A percentile compares a stretch with the other conserved stretches of the same genome.
phyloP scores from a whole-genome alignment of 2,888 invertebrate species.

The Lasioglossum calceatum region DNA sequence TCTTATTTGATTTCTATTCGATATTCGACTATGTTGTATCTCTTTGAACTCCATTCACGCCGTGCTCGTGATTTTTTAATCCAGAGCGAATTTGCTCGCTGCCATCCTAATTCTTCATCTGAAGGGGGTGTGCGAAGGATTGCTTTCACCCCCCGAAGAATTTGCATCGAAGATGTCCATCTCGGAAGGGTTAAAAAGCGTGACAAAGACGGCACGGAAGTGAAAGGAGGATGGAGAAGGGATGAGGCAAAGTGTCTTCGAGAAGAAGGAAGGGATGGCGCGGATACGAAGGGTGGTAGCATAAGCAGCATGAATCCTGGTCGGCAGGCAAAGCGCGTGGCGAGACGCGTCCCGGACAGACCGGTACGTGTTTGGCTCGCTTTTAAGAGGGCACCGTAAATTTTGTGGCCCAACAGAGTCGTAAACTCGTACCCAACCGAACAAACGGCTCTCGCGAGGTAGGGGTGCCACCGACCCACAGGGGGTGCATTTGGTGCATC shows the following conservation, averaged over 20 bases:
- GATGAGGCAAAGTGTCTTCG: neutral
- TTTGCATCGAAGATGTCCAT: neutral
- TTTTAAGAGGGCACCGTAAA: constrained; percentile 76
- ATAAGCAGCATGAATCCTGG: constrained; percentile 25
- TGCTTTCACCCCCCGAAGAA: neutral
- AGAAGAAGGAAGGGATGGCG: neutral
- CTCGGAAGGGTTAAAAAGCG: constrained; percentile 26
- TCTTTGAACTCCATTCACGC: too few species aligned
- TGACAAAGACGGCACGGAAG: neutral
- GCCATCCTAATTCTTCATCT: too few species aligned
- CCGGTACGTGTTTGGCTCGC: constrained; percentile 76
- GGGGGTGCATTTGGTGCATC: constrained; percentile 51
- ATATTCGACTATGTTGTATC: too few species aligned
- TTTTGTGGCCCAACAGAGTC: constrained; percentile 77
- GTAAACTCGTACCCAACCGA: constrained; percentile 62
- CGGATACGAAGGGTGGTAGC: constrained; percentile 6
- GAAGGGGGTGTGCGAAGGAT: neutral
- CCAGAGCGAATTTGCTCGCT: too few species aligned
- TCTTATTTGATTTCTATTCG: too few species aligned
- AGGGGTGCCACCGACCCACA: constrained; percentile 54
- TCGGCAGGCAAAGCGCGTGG: constrained; percentile 63
- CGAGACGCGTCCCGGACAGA: constrained; percentile 41
- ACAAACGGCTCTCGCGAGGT: constrained; percentile 64
- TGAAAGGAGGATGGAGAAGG: neutral
- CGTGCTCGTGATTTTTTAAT: too few species aligned